Percentiles rank a stretch among this genome's conserved stretches.
Evolutionary conservation across 2,797 vertebrate species (phyloP).

Genomic region (Hafferia zeledoni): DNA sequence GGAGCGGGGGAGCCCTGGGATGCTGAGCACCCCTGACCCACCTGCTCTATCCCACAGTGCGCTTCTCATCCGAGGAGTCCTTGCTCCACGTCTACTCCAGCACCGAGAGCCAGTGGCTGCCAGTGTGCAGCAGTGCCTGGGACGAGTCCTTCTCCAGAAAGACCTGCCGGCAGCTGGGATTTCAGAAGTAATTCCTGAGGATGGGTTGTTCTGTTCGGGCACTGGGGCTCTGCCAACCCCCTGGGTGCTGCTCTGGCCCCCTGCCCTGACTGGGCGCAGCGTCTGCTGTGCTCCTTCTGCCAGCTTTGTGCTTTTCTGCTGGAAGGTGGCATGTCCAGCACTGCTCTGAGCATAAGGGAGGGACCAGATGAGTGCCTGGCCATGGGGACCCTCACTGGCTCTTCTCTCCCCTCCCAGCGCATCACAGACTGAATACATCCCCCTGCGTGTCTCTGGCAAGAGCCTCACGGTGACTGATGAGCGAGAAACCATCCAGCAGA

Average conservation of each 20-base stretch:
- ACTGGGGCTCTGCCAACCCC: background rate
- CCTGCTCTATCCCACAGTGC: conserved; percentile 76
- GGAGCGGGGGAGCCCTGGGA: rapidly evolving
- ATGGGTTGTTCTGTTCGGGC: rapidly evolving
- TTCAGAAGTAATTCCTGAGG: conserved; percentile 76
- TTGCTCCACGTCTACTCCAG: conserved; percentile 83
- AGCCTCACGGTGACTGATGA: conserved; percentile 43
- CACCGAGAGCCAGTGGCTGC: conserved; percentile 81
- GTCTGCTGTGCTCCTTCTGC: background rate
- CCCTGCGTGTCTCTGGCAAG: background rate
- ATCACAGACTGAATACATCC: conserved; percentile 54
- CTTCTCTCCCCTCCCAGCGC: background rate
- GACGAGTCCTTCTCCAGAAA: conserved; percentile 71
- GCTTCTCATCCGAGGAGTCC: conserved; percentile 71
- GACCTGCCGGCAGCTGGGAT: conserved; percentile 86
- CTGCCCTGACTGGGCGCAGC: rapidly evolving
- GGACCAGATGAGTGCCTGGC: rapidly evolving
- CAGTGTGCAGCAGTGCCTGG: conserved; percentile 84
- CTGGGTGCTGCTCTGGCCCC: background rate
- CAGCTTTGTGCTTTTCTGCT: rapidly evolving
- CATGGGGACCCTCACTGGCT: background rate
- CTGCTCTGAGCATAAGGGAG: background rate
- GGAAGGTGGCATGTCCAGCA: rapidly evolving
- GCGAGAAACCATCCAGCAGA: conserved; percentile 75
- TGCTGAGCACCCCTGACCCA: background rate